Percentiles rank a stretch among this genome's conserved stretches.
phyloP scores from a whole-genome alignment of 23 tunicate genomes.

The Diplosoma virens region DNA sequence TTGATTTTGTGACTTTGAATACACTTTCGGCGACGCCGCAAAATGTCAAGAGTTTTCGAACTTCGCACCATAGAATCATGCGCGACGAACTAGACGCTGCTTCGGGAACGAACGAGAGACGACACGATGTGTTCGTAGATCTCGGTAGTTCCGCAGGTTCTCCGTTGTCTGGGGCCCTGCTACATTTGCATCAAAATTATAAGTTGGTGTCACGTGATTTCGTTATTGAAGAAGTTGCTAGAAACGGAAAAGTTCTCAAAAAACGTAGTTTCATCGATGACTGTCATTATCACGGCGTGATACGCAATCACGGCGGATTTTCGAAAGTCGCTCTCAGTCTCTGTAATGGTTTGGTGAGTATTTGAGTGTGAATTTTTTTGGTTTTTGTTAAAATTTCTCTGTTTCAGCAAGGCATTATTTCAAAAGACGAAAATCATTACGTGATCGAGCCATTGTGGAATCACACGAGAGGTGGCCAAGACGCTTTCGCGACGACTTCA shows the following conservation, averaged over 20 bases:
- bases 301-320: conserved; percentile 77
- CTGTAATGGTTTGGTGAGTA: conserved; percentile 92
- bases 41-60: conserved; percentile 2
- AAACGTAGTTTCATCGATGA: conserved; percentile 63
- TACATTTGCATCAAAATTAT: conserved; percentile 75
- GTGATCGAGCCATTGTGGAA: conserved; percentile 97
- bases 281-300: conserved; percentile 83
- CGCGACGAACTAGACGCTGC: conserved; percentile 47
- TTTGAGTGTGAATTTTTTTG: not conserved
- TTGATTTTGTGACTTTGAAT: conserved; percentile 59
- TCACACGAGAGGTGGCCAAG: conserved; percentile 24
- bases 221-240: conserved; percentile 63
- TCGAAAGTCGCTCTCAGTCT: conserved; percentile 90
- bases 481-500: conserved; percentile 11
- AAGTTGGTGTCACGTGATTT: conserved; percentile 79
- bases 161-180: conserved; percentile 39
- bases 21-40: conserved; percentile 9
- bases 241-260: conserved; percentile 53
- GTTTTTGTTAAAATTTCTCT: not conserved
- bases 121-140: conserved; percentile 72
- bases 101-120: conserved; percentile 45
- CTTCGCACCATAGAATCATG: conserved; percentile 1
- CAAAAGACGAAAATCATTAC: conserved; percentile 59
- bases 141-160: conserved; percentile 48
- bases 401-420: conserved; percentile 88